Evolutionary conservation across 1,140 invertebrate species (phyloP), one percentile per base, ranked within the genome.

Genomic region (Eriosoma lanigerum): DNA sequence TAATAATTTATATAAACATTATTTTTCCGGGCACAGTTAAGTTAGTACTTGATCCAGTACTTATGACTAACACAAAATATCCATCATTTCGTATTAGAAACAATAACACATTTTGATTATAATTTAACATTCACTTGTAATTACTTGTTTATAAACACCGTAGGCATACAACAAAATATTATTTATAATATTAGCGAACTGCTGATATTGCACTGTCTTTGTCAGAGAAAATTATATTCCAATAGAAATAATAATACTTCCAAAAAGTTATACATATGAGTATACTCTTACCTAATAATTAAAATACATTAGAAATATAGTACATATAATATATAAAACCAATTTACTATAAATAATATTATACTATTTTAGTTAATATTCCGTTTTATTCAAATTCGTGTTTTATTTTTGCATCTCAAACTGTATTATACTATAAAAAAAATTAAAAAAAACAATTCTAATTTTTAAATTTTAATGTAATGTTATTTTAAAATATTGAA

Each of bases 151-250:
- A 48, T 24, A 68, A 68, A 68, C 38, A 48, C 66, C 66, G 66
- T 24, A n/a, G 44, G 62, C 32, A 66, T 38, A 66, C 10, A 66
- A 21, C 44, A 21, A 2, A 32, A 19, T n/a, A n/a, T 19, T 17
- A 19, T 66, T 4, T 66, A 26, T 64, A 32, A 68, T 24, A 62
- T 4, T 68, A 46, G 26, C 19, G 38, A 17, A 70, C 10, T 46
- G 24, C 50, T 26, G 66, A 70, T 44, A 66, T 66, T 66, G 64
- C 64, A 46, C 24, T 70, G 66, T 10, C 56, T 2, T 21, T 70
- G 21, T 3, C 66, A n/a, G 38, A 70, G 21, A 70, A 48, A 26
- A 70, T 70, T 26, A 3, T 70, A 13, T n/a, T 44, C 21, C 15
- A 19, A 62, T n/a, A n/a, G n/a, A n/a, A n/a, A n/a, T n/a, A n/a